Conservation (phyloP, 2,113 vertebrate species). For the Athene cunicularia region DNA sequence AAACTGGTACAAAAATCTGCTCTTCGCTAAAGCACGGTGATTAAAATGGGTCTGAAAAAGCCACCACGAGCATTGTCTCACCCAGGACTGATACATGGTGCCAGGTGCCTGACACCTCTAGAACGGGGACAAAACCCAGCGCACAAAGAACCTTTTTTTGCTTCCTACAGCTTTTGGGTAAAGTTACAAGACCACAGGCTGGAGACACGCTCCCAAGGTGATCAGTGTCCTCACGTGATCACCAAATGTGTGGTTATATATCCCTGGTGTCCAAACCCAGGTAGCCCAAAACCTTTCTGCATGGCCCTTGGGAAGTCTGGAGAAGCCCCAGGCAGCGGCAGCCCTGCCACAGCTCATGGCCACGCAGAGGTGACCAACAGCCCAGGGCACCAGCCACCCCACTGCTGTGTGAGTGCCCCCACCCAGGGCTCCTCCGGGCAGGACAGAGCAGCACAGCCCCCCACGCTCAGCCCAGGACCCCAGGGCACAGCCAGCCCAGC, state of each 20-base stretch:
- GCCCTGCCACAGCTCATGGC: background rate
- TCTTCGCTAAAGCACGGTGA: background rate
- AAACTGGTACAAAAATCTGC: background rate
- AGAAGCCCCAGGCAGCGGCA: background rate
- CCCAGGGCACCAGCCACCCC: background rate
- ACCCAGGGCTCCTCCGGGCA: background rate
- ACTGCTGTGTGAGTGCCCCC: background rate
- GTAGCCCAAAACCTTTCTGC: background rate
- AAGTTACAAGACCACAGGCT: background rate
- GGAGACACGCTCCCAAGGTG: background rate
- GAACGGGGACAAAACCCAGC: background rate
- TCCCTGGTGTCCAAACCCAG: background rate
- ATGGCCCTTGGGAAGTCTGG: fast-evolving
- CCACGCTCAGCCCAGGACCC: background rate
- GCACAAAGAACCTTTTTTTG: background rate
- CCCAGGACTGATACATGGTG: fast-evolving
- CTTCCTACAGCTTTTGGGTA: background rate
- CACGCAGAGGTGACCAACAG: background rate
- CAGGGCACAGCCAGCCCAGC: background rate
- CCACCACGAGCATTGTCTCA: background rate
- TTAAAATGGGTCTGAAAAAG: background rate
- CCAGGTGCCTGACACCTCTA: background rate
- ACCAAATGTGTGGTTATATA: fast-evolving
- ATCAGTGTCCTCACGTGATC: background rate
- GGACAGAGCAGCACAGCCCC: background rate